Percentiles rank a stretch among this genome's conserved stretches.
These are phyloP conservation scores for Marmota flaviventris DNA, from an alignment of 2,113 vertebrate species.

Conservation along the genomic window DNA sequence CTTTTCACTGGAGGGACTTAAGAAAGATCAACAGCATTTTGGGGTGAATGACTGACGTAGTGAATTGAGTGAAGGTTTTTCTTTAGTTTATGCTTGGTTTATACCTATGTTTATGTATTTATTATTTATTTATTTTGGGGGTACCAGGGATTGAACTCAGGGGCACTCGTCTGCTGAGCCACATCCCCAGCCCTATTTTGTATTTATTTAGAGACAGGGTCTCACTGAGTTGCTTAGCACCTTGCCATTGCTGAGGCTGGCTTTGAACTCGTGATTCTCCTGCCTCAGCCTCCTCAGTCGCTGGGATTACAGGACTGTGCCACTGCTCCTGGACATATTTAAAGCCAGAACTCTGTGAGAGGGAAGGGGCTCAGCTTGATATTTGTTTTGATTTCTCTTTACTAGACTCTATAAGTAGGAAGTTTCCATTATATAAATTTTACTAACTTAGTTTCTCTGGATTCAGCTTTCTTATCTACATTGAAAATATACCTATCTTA, in stretches of 20 bases:
- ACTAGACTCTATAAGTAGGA: neutral
- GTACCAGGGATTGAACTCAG: no score
- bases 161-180: no score
- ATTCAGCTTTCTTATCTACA: neutral
- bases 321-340: neutral
- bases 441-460: neutral
- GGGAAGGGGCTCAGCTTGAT: neutral
- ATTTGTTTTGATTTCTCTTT: neutral
- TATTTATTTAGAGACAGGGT: no score
- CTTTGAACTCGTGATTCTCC: no score
- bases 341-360: constrained; percentile 2
- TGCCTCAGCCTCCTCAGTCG: no score
- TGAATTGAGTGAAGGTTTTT: neutral
- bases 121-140: no score
- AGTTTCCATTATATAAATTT: constrained; percentile 10
- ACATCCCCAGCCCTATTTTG: no score
- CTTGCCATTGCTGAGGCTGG: no score
- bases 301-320: no score
- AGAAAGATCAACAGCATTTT: constrained; percentile 39
- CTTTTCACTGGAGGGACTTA: neutral
- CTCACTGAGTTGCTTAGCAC: no score
- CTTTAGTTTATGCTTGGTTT: neutral
- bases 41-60: neutral
- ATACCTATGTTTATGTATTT: neutral
- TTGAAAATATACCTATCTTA: neutral